phyloP scores from a whole-genome alignment of 2,888 invertebrate genomes.

The Luperina testacea region DNA sequence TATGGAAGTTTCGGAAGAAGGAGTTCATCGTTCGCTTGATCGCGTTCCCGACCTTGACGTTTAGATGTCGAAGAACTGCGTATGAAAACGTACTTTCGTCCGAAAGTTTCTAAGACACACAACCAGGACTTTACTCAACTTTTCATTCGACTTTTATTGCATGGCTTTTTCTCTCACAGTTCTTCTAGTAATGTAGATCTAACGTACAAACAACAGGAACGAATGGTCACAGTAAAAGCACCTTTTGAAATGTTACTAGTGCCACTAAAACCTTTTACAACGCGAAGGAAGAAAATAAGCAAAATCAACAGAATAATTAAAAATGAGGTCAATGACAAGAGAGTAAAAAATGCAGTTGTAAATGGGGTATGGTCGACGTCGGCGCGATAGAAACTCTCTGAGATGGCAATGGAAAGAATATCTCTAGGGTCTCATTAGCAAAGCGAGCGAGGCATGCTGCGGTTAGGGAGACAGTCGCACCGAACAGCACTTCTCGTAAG shows the following conservation, averaged over 20 bases:
- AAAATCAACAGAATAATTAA: conserved; percentile 60
- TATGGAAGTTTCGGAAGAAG: conserved; percentile 69
- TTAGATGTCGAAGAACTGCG: conserved; percentile 57
- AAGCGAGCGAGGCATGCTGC: conserved; percentile 74
- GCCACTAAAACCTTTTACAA: conserved; percentile 17
- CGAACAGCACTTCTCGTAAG: conserved; percentile 64
- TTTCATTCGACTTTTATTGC: conserved; percentile 41
- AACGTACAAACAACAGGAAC: conserved; percentile 29
- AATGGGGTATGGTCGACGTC: conserved; percentile 52
- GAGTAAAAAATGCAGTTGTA: conserved; percentile 60
- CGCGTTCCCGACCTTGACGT: conserved; percentile 69
- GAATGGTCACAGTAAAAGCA: conserved; percentile 25
- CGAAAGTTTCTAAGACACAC: conserved; percentile 49
- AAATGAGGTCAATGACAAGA: conserved; percentile 65
- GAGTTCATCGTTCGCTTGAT: conserved; percentile 75
- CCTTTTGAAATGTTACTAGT: conserved; percentile 13
- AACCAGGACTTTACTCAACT: conserved; percentile 21
- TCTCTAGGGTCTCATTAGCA: conserved; percentile 79
- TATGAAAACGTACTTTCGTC: conserved; percentile 31
- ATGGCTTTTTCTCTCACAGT: conserved; percentile 25
- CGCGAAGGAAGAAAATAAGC: conserved; percentile 27
- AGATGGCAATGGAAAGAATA: conserved; percentile 70
- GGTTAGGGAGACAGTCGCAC: conserved; percentile 67
- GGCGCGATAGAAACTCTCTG: conserved; percentile 55
- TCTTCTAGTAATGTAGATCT: conserved; percentile 26